Conservation (phyloP, 1,140 invertebrate species). For the Bombus difficillimus region DNA sequence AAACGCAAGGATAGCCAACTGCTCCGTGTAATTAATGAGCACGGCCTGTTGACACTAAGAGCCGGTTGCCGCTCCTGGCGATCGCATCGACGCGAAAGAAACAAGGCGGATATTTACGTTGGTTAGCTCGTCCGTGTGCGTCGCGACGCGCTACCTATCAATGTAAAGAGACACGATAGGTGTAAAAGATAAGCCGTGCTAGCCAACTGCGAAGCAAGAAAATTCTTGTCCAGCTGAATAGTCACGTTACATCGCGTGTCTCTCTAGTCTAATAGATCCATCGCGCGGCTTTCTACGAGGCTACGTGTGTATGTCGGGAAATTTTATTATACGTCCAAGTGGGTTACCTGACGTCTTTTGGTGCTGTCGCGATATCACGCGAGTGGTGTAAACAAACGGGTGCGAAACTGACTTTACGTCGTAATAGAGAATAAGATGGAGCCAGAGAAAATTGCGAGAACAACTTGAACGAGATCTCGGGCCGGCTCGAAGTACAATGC, state of each 20-base stretch:
- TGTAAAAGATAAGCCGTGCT: slow-evolving; percentile 51
- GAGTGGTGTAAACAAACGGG: too few species aligned
- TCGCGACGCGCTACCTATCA: not conserved
- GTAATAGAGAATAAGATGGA: not conserved
- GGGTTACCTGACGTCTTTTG: slow-evolving; percentile 10
- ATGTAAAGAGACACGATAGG: slow-evolving; percentile 49
- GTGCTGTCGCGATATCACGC: slow-evolving; percentile 16
- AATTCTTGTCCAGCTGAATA: slow-evolving; percentile 42
- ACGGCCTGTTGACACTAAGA: slow-evolving; percentile 1
- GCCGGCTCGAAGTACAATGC: not conserved
- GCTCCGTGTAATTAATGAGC: slow-evolving; percentile 24
- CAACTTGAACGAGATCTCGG: slow-evolving; percentile 30
- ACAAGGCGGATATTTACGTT: not conserved
- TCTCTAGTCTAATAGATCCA: slow-evolving; percentile 43
- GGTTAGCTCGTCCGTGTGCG: not conserved
- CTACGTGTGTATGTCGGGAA: slow-evolving; percentile 24
- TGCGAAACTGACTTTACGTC: not conserved
- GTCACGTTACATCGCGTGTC: slow-evolving; percentile 66
- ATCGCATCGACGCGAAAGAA: slow-evolving; percentile 4
- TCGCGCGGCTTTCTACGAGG: slow-evolving; percentile 24
- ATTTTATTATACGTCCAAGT: slow-evolving; percentile 44
- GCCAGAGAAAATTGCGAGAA: not conserved
- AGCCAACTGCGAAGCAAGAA: slow-evolving; percentile 34
- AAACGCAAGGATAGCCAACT: not conserved
- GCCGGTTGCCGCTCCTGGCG: not conserved